Evolutionary conservation across 2,113 vertebrate species (phyloP).

Genomic region (Peromyscus californicus): DNA sequence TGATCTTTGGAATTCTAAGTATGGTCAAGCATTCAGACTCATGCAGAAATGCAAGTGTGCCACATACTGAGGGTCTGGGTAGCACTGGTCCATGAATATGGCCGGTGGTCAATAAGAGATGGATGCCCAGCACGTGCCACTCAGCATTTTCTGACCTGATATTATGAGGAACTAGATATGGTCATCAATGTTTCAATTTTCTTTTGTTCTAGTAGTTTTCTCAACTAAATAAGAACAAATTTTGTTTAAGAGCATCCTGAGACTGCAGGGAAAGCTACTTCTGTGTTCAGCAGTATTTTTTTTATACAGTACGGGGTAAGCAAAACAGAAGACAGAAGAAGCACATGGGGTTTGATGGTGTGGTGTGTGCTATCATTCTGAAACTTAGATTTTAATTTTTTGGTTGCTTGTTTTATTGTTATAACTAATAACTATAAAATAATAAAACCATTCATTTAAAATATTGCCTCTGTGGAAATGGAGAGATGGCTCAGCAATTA

Average conservation of each 20-base stretch:
- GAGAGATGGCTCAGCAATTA: neutral
- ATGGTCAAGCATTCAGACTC: neutral
- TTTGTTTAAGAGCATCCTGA: neutral
- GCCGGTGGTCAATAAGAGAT: neutral
- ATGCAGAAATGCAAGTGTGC: neutral
- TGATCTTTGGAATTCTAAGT: neutral
- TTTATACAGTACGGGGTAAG: neutral
- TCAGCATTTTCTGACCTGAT: neutral
- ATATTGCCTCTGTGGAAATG: neutral
- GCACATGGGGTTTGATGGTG: neutral
- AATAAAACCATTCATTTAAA: constrained; percentile 23
- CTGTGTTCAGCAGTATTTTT: constrained; percentile 31
- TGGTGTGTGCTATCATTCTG: neutral
- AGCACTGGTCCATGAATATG: neutral
- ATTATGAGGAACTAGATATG: neutral
- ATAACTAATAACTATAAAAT: constrained; percentile 21
- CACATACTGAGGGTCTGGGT: neutral
- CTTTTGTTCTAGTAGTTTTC: constrained; percentile 11
- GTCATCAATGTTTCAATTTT: constrained; percentile 18
- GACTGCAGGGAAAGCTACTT: neutral
- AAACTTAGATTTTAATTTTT: constrained; percentile 19
- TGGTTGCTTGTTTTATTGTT: constrained; percentile 11
- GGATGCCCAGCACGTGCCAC: neutral
- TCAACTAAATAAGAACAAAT: neutral
- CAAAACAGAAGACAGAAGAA: constrained; percentile 51